phyloP scores from a whole-genome alignment of 2,113 vertebrate species.

The Perccottus glenii region DNA sequence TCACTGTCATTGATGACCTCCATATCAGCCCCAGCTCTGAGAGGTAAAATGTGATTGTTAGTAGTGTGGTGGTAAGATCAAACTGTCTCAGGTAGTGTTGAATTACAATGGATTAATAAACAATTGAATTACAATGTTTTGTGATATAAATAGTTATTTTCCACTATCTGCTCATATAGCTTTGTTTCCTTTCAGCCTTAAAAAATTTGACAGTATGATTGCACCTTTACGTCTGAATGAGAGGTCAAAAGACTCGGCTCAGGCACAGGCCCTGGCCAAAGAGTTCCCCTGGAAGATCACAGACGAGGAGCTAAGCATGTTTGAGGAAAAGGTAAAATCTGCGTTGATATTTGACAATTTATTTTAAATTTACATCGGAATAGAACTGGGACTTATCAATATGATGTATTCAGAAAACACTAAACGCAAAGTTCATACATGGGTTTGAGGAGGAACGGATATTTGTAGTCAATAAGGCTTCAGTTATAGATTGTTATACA shows the following conservation, averaged over 20 bases:
- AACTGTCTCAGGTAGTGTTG: too few species aligned
- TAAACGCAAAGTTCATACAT: too few species aligned
- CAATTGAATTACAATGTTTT: constrained; percentile 1
- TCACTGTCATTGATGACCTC: constrained; percentile 90
- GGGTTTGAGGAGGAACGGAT: too few species aligned
- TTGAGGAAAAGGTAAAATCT: constrained; percentile 91
- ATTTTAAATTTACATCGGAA: too few species aligned
- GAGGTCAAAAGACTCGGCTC: constrained; percentile 84
- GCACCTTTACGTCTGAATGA: constrained; percentile 92
- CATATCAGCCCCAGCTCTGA: constrained; percentile 86
- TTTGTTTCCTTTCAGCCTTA: constrained; percentile 82
- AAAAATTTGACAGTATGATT: constrained; percentile 94
- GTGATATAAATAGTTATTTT: constrained; percentile 1
- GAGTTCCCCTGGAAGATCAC: constrained; percentile 94
- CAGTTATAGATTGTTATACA: too few species aligned
- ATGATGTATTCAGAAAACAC: too few species aligned
- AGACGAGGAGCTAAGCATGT: constrained; percentile 88
- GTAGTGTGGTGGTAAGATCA: not conserved
- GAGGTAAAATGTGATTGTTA: constrained; percentile 76
- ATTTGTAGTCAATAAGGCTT: too few species aligned
- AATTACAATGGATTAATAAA: not conserved
- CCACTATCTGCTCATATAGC: not conserved
- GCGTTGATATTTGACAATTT: too few species aligned
- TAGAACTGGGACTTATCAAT: too few species aligned
- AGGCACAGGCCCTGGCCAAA: constrained; percentile 86